Conservation (phyloP, 2,888 invertebrate genomes). For the Ichneumon xanthorius region DNA sequence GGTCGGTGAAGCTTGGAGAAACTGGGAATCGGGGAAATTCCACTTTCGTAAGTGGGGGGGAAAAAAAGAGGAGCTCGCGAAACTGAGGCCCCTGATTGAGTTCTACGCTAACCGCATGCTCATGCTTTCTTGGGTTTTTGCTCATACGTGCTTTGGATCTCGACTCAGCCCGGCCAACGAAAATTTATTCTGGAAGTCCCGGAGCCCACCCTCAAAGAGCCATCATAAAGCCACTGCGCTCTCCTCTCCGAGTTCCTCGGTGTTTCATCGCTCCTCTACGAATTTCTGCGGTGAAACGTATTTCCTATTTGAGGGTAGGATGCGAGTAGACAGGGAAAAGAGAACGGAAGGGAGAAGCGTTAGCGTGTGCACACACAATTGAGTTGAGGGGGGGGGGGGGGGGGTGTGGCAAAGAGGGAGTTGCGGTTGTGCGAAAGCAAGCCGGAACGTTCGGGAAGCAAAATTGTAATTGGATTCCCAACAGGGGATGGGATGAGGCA, state of each 20-base stretch:
- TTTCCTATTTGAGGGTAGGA: slow-evolving; percentile 16
- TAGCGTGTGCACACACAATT: slow-evolving; percentile 55
- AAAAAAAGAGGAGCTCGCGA: slow-evolving; percentile 5
- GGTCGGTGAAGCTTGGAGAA: slow-evolving; percentile 6
- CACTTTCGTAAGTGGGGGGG: not conserved
- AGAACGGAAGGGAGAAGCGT: slow-evolving; percentile 25
- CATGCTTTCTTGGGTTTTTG: not conserved
- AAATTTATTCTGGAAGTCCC: slow-evolving; percentile 33
- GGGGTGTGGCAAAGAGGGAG: slow-evolving; percentile 29
- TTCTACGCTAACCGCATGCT: not conserved
- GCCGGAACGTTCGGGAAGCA: slow-evolving; percentile 49
- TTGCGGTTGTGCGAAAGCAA: slow-evolving; percentile 25
- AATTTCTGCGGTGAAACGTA: slow-evolving; percentile 42
- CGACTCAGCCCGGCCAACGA: not conserved
- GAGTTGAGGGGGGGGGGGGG: slow-evolving; percentile 29
- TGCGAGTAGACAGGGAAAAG: slow-evolving; percentile 16
- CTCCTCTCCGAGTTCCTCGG: slow-evolving; percentile 3
- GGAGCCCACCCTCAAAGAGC: slow-evolving; percentile 37
- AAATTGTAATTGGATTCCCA: slow-evolving; percentile 77
- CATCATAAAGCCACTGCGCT: slow-evolving; percentile 2
- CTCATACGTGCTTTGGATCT: not conserved
- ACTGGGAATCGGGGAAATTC: not conserved
- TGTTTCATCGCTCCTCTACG: slow-evolving; percentile 31
- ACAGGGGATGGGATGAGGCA: slow-evolving; percentile 42
- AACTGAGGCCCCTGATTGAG: not conserved